Evolutionary conservation across 2,113 vertebrate genomes (phyloP), one percentile per base, ranked within the genome.

Genomic region (Pollachius pollachius): DNA sequence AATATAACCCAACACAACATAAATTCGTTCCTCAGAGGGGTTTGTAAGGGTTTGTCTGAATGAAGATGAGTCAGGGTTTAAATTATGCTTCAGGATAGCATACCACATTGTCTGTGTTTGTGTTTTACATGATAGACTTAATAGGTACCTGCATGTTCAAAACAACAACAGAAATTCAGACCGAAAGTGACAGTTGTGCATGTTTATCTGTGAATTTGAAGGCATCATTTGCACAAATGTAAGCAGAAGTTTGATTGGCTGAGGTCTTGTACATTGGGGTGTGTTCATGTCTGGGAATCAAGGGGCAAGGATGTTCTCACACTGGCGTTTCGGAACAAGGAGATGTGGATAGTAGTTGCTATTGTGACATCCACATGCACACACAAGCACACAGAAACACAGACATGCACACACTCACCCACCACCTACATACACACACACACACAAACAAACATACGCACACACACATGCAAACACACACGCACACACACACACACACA

Each of bases 301-400:
- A 81, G 80, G 84, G 82, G 76, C 67, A 67, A 88, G 83, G 83
- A 77, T 84, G 84, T 92, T 93, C 92, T 92, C 92, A 93, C 92
- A 93, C 84, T 72, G 65, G 68, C 25, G 54, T 34, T 71, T 64
- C 19, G 30, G 64, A 18, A 48, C 27, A 19, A 18, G 65, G 56
- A 15, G 17, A n/a, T 15, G 27, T 17, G 63, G 25, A 65, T 12
- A 64, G 65, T 12, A 23, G 67, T 70, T 27, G 61, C 64, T 78
- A 83, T 87, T 88, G 90, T 85, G 84, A 84, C 82, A 84, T 83
- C 57, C 34, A 73, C 68, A 60, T 72, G 69, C 41, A 48, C 41
- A 48, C 41, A 48, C 41, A 48, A 9, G 12, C 41, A 48, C 6
- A 48, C 8, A 68, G 34, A 54, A 21, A 69, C 79, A 81, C 80